Evolutionary conservation across 1,140 invertebrate species (phyloP).

Genomic region (Daktulosphaira vitifoliae): DNA sequence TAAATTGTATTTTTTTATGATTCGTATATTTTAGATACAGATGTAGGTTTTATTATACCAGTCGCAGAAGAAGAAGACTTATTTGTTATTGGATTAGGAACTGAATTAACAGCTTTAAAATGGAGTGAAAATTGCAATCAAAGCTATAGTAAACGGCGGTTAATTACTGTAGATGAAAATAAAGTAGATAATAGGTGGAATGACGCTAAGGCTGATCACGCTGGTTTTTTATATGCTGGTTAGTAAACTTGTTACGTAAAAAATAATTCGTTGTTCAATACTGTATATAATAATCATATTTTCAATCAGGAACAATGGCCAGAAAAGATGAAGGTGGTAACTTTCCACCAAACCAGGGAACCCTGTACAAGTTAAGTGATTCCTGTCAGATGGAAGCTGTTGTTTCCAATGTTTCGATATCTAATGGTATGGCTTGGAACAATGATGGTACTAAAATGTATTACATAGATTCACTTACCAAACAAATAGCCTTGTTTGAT

Average conservation of each 20-base stretch:
- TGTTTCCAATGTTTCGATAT: constrained; percentile 53
- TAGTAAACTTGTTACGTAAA: no score
- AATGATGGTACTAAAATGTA: constrained; percentile 59
- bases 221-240: constrained; percentile 71
- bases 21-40: constrained; percentile 41
- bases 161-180: constrained; percentile 52
- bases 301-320: constrained; percentile 59
- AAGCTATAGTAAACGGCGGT: constrained; percentile 44
- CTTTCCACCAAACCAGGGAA: constrained; percentile 49
- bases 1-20: no score
- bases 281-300: no score
- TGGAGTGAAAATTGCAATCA: constrained; percentile 55
- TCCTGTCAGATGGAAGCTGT: constrained; percentile 40
- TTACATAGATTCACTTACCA: constrained; percentile 64
- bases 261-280: no score
- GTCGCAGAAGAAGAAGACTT: constrained; percentile 51
- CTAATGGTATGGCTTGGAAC: constrained; percentile 77
- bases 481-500: constrained; percentile 60
- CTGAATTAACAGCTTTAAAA: constrained; percentile 52
- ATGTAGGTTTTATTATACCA: constrained; percentile 58
- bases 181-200: constrained; percentile 61
- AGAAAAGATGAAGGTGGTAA: constrained; percentile 48
- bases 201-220: constrained; percentile 76
- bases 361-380: constrained; percentile 50
- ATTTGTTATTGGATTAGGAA: constrained; percentile 57